Percentiles rank a stretch among this genome's conserved stretches.
These are phyloP conservation scores for Gonatopus flavifemur DNA, from an alignment of 1,140 invertebrate genomes.

Conservation along the genomic window DNA sequence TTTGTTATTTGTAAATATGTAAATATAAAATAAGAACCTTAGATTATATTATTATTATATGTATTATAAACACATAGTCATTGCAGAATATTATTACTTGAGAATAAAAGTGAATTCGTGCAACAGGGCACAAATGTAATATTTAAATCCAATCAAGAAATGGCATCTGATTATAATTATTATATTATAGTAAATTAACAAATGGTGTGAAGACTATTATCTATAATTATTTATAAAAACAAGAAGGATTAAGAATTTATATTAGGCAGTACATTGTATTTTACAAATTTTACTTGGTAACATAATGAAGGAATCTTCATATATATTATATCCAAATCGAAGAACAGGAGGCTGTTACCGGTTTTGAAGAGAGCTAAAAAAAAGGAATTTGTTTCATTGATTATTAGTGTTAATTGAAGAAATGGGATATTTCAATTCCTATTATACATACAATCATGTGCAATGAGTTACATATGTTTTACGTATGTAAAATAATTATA, in stretches of 20 bases:
- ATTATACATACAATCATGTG: conserved; percentile 18
- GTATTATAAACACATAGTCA: conserved; percentile 50
- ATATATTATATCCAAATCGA: conserved; percentile 37
- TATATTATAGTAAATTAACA: conserved; percentile 55
- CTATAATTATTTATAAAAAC: conserved; percentile 57
- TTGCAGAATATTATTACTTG: conserved; percentile 44
- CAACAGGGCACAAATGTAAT: conserved; percentile 59
- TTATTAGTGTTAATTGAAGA: not conserved
- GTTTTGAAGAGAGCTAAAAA: conserved; percentile 11
- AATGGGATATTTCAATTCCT: conserved; percentile 4
- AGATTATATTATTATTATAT: conserved; percentile 49
- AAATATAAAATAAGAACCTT: conserved; percentile 54
- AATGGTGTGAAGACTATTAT: conserved; percentile 58
- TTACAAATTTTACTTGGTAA: conserved; percentile 59
- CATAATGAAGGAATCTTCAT: conserved; percentile 31
- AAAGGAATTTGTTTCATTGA: not conserved
- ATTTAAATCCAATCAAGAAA: conserved; percentile 45
- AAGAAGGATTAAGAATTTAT: conserved; percentile 53
- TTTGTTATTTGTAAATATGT: conserved; percentile 57
- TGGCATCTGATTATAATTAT: conserved; percentile 45
- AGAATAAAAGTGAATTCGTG: conserved; percentile 48
- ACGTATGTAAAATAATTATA: not conserved
- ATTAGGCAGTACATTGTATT: conserved; percentile 57
- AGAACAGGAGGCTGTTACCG: conserved; percentile 52
- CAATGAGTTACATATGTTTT: conserved; percentile 22